Base-by-base conservation (phyloP, 2,888 invertebrate species). In the Abrostola triplasia region DNA sequence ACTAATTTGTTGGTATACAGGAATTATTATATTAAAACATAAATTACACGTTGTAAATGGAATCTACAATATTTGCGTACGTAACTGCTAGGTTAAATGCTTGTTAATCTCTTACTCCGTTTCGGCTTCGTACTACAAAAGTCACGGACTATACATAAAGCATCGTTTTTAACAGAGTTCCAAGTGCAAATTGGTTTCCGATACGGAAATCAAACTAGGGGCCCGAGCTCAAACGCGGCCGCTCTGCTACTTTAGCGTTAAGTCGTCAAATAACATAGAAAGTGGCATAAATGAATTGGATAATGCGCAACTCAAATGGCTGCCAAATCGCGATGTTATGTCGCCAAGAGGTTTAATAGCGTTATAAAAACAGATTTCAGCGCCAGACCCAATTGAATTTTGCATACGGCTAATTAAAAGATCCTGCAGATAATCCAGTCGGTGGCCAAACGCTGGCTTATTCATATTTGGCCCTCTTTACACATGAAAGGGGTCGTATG, bases 361-460 rank as follows among this genome's bases (percentile, higher is more conserved):
- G 51, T 69, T 77, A 64, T 73, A 74, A 69, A 70, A 74, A 62
- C 76, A 60, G 50, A 68, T 57, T 74, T 69, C 51, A 64, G 59
- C 64, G 57, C 56, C 70, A 75, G 51, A 64, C 52, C 38, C 75
- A 69, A 77, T 69, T 77, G 61, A 74, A 74, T 74, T 63, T 77
- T 73, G 57, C 78, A 77, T 77, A 73, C 52, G 58, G 58, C 54
- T 73, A 61, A 68, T 73, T 77, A 73, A 67, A 77, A 77, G 74
- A 72, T 72, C 60, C 57, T 47, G 36, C 54, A 60, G 77, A 72
- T 66, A 41, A 55, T 59, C 48, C 66, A 57, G 50, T 41, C 40
- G 11, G 44, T 60, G 37, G 60, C 57, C 59, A 72, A 73, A 59
- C 52, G 42, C 37, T 51, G 73, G 60, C 73, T 72, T 77, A 77